phyloP scores from a whole-genome alignment of 1,140 invertebrate genomes.

The Phortica variegata region DNA sequence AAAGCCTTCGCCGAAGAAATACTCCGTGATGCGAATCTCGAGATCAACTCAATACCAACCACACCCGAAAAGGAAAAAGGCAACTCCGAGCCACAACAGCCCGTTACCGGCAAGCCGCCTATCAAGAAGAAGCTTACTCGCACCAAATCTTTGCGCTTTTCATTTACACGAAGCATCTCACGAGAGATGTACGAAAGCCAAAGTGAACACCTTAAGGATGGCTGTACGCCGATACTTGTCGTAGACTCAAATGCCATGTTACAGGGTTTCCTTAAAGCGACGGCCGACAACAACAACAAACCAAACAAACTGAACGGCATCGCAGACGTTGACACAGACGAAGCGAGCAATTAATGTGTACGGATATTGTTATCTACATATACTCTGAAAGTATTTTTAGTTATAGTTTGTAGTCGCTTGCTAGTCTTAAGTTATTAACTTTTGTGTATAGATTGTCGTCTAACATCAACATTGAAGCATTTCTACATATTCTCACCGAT shows the following conservation, averaged over 20 bases:
- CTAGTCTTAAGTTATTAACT: no score
- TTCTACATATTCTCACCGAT: no score
- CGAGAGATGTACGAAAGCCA: conserved; percentile 65
- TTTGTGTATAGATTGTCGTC: no score
- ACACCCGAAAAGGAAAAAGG: conserved; percentile 42
- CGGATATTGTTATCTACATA: no score
- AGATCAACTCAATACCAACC: conserved; percentile 35
- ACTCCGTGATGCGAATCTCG: conserved; percentile 56
- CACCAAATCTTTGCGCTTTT: conserved; percentile 65
- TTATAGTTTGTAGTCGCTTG: no score
- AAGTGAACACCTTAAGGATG: conserved; percentile 66
- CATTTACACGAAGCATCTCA: conserved; percentile 68
- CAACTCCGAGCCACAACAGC: conserved; percentile 37
- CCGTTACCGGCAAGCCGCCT: conserved; percentile 57
- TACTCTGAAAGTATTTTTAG: no score
- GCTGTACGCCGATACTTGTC: conserved; percentile 68
- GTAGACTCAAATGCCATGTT: conserved; percentile 45
- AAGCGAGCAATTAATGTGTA: conserved; percentile 42
- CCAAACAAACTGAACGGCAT: conserved; percentile 42
- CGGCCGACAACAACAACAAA: conserved; percentile 17
- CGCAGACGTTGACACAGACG: conserved; percentile 49
- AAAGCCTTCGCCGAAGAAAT: conserved; percentile 69
- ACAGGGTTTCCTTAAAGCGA: conserved; percentile 39
- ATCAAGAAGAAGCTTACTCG: conserved; percentile 60
- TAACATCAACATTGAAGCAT: no score